Conservation (phyloP, 2,113 vertebrate genomes). For the Poicephalus meyeri region DNA sequence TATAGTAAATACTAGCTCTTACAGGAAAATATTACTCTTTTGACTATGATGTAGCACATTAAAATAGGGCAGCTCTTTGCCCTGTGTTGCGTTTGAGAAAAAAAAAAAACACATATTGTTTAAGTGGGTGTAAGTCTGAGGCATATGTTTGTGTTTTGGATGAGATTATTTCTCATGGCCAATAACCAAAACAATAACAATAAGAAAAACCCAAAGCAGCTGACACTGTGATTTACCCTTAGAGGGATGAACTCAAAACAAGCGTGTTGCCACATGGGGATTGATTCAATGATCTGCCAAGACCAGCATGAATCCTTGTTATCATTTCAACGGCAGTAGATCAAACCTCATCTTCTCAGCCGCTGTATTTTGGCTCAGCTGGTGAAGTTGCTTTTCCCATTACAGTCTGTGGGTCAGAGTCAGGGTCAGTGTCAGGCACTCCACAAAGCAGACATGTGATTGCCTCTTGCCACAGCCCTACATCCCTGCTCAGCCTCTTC, state of each 20-base stretch:
- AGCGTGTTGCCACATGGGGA: not conserved
- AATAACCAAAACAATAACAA: not conserved
- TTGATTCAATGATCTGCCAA: not conserved
- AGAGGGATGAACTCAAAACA: not conserved
- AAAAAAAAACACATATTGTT: not conserved
- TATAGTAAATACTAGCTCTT: not conserved
- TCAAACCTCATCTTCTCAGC: not conserved
- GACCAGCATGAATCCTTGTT: not conserved
- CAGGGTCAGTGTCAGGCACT: not conserved
- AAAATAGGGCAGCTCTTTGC: not conserved
- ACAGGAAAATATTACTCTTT: not conserved
- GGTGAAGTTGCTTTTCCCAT: not conserved
- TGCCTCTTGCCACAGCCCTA: not conserved
- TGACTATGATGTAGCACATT: not conserved
- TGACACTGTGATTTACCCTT: not conserved
- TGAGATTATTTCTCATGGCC: not conserved
- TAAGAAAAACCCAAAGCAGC: not conserved
- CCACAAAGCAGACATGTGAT: not conserved
- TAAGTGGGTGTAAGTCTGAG: not conserved
- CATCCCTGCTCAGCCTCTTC: not conserved
- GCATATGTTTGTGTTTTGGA: not conserved
- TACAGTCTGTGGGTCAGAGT: not conserved
- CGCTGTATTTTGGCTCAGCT: not conserved
- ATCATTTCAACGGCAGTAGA: not conserved
- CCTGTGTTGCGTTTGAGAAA: not conserved